Conservation (phyloP, 2,888 invertebrate genomes). For the Bruchidius siliquastri region DNA sequence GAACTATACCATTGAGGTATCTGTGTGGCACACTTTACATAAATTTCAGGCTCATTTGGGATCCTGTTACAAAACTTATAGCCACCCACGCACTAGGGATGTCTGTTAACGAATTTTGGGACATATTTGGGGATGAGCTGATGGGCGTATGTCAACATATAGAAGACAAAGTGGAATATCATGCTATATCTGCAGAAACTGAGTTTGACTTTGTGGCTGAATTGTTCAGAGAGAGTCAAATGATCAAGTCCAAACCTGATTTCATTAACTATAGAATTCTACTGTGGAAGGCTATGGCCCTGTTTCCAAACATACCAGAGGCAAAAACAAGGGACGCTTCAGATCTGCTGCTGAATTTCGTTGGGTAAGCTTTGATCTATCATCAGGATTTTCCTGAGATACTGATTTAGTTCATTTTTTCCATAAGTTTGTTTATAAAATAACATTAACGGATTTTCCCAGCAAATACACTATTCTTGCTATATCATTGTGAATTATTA, state of each 20-base stretch:
- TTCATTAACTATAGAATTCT: constrained; percentile 70
- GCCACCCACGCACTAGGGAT: constrained; percentile 66
- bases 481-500: too few species aligned
- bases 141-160: constrained; percentile 51
- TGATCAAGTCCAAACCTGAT: constrained; percentile 59
- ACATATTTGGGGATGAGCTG: constrained; percentile 59
- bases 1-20: constrained; percentile 67
- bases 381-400: neutral
- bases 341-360: constrained; percentile 74
- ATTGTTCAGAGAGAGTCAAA: constrained; percentile 33
- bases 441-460: too few species aligned
- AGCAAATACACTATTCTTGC: too few species aligned
- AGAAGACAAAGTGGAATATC: constrained; percentile 32
- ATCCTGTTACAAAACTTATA: constrained; percentile 72
- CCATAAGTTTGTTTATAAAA: too few species aligned
- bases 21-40: constrained; percentile 77
- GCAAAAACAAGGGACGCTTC: constrained; percentile 75
- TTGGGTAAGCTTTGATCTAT: constrained; percentile 51
- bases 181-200: constrained; percentile 17
- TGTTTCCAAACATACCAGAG: constrained; percentile 73
- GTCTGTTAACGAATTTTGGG: constrained; percentile 65
- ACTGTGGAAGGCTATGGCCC: constrained; percentile 74
- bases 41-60: constrained; percentile 88
- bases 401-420: too few species aligned
- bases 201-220: constrained; percentile 32